A percentile compares a stretch with the other conserved stretches of the same genome.
Evolutionary conservation across 53 echinoderm and acorn worm genomes (phyloP).

Genomic region (Astropecten irregularis): DNA sequence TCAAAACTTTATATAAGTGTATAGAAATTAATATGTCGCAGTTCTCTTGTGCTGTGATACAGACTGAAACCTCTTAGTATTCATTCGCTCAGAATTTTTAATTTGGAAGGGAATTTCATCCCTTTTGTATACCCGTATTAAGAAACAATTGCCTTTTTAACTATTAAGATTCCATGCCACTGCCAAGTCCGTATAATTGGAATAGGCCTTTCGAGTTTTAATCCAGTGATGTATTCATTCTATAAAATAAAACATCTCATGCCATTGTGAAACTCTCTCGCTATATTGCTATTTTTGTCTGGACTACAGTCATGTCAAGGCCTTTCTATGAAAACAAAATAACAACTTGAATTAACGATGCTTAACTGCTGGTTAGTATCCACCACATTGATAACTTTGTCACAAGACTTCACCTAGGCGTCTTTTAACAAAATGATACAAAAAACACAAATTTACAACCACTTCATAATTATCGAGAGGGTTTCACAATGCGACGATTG

Average conservation of each 20-base stretch:
- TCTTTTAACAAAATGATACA: no score
- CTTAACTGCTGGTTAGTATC: no score
- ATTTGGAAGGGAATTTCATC: slow-evolving; percentile 2
- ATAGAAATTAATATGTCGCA: not conserved
- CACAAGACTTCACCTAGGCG: no score
- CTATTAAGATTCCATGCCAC: slow-evolving; percentile 8
- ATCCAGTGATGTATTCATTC: slow-evolving; percentile 51
- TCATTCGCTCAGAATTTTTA: not conserved
- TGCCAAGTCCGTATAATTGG: slow-evolving; percentile 35
- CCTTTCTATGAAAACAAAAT: no score
- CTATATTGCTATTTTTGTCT: no score
- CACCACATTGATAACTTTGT: no score
- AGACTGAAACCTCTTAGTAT: not conserved
- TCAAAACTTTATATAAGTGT: slow-evolving; percentile 9
- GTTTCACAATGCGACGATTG: slow-evolving; percentile 13
- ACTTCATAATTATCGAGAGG: no score
- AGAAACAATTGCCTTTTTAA: slow-evolving; percentile 44
- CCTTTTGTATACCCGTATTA: slow-evolving; percentile 14
- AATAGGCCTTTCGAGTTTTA: slow-evolving; percentile 44
- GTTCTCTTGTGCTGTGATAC: not conserved
- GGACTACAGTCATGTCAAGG: no score
- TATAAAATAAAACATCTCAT: not conserved
- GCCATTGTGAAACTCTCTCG: slow-evolving; percentile 42
- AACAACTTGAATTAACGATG: no score
- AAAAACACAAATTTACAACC: no score